A percentile compares a stretch with the other conserved stretches of the same genome.
These are phyloP conservation scores for Petrocephalus microphthalmus DNA, from an alignment of 2,113 vertebrate species.

Conservation along the genomic window DNA sequence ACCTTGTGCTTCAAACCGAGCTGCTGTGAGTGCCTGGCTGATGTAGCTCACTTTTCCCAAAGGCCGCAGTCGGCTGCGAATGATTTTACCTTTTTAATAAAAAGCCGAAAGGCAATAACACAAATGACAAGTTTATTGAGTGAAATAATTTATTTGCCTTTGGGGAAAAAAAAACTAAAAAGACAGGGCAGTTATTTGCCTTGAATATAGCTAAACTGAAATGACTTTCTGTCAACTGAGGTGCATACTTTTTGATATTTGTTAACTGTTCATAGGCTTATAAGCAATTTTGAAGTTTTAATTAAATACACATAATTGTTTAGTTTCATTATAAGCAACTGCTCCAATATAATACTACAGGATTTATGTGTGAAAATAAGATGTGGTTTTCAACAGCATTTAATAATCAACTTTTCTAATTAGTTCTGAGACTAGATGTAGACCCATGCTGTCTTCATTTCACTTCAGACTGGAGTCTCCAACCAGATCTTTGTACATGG, in stretches of 20 bases:
- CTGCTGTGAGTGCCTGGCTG: background rate
- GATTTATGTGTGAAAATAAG: background rate
- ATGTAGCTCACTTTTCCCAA: background rate
- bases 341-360: background rate
- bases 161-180: background rate
- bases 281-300: background rate
- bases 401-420: background rate
- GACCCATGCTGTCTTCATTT: conserved; percentile 7
- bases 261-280: background rate
- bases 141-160: background rate
- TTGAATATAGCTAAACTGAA: background rate
- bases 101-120: background rate
- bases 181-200: background rate
- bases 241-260: background rate
- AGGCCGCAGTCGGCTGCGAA: background rate
- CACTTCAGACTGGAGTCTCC: conserved; percentile 86
- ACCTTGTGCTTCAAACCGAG: background rate
- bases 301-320: background rate
- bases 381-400: background rate
- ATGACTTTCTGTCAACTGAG: background rate
- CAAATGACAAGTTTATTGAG: background rate
- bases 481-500: conserved; percentile 86
- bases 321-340: background rate
- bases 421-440: background rate
- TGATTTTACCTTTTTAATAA: background rate